phyloP scores from a whole-genome alignment of 1,140 invertebrate species.

The Drosophila melanica region DNA sequence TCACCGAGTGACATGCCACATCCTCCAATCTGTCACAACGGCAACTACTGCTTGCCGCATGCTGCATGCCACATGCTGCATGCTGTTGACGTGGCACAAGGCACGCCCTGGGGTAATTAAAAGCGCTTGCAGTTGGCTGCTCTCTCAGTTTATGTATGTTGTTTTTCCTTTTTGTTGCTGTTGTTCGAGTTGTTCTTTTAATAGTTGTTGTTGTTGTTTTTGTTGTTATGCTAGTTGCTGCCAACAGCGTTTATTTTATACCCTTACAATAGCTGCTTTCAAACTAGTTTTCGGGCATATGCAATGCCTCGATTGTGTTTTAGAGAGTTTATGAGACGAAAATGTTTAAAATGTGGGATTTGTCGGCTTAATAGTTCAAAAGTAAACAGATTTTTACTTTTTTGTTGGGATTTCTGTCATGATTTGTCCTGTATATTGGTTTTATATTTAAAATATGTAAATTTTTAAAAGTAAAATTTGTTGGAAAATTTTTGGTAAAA shows the following conservation, averaged over 20 bases:
- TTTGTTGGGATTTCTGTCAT: too few species aligned
- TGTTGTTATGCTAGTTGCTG: conserved; percentile 5
- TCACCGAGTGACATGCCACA: conserved; percentile 19
- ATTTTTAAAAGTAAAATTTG: too few species aligned
- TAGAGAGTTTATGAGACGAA: too few species aligned
- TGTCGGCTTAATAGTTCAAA: too few species aligned
- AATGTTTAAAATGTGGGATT: too few species aligned
- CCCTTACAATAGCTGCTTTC: background rate
- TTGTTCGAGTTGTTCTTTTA: conserved; percentile 32
- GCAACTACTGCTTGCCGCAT: conserved; percentile 13
- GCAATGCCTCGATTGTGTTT: background rate
- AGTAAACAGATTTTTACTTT: too few species aligned
- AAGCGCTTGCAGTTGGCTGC: conserved; percentile 50
- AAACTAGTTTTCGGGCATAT: background rate
- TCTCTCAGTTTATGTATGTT: conserved; percentile 7
- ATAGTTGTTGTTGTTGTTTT: conserved; percentile 1
- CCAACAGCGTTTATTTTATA: background rate
- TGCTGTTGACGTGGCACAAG: conserved; percentile 30
- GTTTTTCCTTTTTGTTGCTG: background rate
- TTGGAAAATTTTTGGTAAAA: too few species aligned
- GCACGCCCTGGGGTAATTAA: conserved; percentile 69
- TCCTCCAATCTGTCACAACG: background rate
- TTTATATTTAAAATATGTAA: too few species aligned
- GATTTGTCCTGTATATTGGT: too few species aligned
- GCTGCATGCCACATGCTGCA: conserved; percentile 19